Base-by-base conservation (phyloP, 2,888 invertebrate genomes). In the Stenodera caucasica region DNA sequence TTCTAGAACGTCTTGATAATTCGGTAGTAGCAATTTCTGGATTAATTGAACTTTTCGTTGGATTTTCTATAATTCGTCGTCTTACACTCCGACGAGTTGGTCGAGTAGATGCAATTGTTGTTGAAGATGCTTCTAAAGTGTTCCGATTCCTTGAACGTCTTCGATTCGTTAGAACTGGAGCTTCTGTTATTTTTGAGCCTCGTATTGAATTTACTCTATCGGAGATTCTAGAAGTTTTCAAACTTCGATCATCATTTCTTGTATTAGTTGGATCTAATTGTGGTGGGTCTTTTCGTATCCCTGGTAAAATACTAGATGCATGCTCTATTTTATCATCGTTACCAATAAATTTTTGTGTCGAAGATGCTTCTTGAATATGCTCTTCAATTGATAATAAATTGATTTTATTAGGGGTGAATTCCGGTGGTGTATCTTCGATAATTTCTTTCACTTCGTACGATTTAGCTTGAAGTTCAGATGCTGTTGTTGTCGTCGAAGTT, bases 1-100 rank as follows among this genome's bases (percentile, higher is more conserved):
- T 71, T 66, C 78, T 68, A 5, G 77, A 68, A 57, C 76, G 67
- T 8, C 60, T 58, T n/a, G 72, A 67, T 40, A 61, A 56, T 37
- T 74, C 73, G 29, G 69, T 70, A 5, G 65, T 60, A 61, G 65
- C 65, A 45, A 66, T 63, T 57, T 72, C 72, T 11, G 64, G 59
- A 23, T 70, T 67, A 40, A 75, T 63, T n/a, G 70, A 60, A 2
- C 65, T 61, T 26, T 64, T 63, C 11, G 53, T 35, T 55, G 62
- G 61, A 51, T 60, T 66, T 32, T 61, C 57, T 0, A 58, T 62
- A 14, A 66, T 56, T 57, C 70, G 58, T n/a, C 64, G 60, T 61
- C 70, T 70, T 21, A 63, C 45, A 53, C 69, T 65, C 15, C 57
- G 18, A 58, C 37, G 50, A 30, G 53, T 40, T 26, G 51, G n/a